These are phyloP conservation scores for Amphilophus citrinellus DNA, from an alignment of 2,113 vertebrate genomes.

Conservation along the genomic window DNA sequence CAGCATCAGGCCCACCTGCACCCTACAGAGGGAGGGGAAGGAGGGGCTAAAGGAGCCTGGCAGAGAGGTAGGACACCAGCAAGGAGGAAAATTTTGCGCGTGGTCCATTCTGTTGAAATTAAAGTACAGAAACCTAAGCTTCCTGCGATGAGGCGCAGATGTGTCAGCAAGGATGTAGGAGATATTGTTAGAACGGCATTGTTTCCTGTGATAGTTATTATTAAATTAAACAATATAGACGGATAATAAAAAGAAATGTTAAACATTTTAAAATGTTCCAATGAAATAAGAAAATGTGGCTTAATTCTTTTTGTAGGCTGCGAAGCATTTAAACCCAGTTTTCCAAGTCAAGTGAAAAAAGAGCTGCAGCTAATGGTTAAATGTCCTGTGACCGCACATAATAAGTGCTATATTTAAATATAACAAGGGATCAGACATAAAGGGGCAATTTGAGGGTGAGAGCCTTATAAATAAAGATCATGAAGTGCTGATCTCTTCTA, in stretches of 20 bases:
- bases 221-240: neutral
- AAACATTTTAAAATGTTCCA: too few species aligned
- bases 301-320: neutral
- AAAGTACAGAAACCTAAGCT: constrained; percentile 20
- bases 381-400: neutral
- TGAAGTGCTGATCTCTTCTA: neutral
- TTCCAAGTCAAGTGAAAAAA: neutral
- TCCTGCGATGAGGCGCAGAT: constrained; percentile 49
- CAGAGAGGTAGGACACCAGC: constrained; percentile 47
- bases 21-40: constrained; percentile 13
- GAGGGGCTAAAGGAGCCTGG: constrained; percentile 58
- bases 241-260: too few species aligned
- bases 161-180: constrained; percentile 1
- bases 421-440: neutral
- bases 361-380: neutral
- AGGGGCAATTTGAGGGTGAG: neutral
- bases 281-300: too few species aligned
- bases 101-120: constrained; percentile 49
- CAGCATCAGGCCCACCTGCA: constrained; percentile 46
- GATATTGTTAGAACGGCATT: constrained; percentile 10
- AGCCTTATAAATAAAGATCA: neutral
- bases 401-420: neutral
- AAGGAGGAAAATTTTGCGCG: constrained; percentile 27
- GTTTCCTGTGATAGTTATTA: constrained; percentile 8
- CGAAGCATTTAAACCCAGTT: neutral